Conservation (phyloP, 2,888 invertebrate species). For the Seira musarum region DNA sequence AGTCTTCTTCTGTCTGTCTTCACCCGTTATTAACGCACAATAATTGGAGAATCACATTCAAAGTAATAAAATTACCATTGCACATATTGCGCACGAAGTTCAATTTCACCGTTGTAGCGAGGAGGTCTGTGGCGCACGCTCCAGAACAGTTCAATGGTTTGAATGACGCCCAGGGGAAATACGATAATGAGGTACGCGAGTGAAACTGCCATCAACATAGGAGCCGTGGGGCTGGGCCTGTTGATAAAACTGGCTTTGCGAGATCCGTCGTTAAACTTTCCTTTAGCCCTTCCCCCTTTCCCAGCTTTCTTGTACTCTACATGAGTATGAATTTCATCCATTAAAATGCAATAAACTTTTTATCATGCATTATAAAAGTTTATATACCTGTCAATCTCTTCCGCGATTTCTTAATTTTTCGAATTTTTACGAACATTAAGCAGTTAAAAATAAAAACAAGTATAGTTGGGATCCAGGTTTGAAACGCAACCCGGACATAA, state of each 20-base stretch:
- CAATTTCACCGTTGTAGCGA: constrained; percentile 62
- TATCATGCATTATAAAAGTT: too few relatives aligned
- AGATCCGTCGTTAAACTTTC: not conserved
- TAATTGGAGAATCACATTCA: not conserved
- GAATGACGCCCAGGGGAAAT: constrained; percentile 72
- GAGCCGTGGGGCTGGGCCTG: constrained; percentile 69
- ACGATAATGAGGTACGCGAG: constrained; percentile 72
- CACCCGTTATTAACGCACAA: too few relatives aligned
- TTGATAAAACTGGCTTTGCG: constrained; percentile 48
- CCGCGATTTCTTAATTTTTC: constrained; percentile 50
- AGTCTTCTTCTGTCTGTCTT: too few relatives aligned
- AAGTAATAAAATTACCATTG: constrained; percentile 70
- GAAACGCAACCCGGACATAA: constrained; percentile 72
- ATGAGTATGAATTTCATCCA: not conserved
- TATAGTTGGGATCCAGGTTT: constrained; percentile 72
- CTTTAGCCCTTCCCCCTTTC: not conserved
- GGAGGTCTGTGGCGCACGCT: constrained; percentile 70
- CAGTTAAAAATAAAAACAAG: constrained; percentile 72
- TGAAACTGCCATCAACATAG: constrained; percentile 72
- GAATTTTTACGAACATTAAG: constrained; percentile 70
- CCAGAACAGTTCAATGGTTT: constrained; percentile 72
- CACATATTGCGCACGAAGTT: constrained; percentile 69
- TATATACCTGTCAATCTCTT: constrained; percentile 61
- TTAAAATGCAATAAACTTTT: too few relatives aligned
- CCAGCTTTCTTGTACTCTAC: constrained; percentile 67